phyloP scores from a whole-genome alignment of 1,140 invertebrate genomes.

The Magallana ariakensis region DNA sequence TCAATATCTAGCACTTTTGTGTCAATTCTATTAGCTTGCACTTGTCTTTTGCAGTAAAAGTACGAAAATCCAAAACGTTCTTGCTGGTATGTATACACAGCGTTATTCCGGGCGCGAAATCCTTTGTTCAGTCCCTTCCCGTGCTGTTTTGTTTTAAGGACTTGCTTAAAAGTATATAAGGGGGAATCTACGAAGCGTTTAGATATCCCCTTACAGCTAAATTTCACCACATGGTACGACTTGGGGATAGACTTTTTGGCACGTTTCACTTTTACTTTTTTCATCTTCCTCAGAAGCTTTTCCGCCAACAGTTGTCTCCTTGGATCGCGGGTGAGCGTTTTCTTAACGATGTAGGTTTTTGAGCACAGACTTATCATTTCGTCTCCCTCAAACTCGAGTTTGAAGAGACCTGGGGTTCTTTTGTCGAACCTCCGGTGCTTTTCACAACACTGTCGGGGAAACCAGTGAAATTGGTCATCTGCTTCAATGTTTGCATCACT shows the following conservation, averaged over 20 bases:
- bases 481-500: conserved; percentile 14
- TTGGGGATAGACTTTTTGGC: not conserved
- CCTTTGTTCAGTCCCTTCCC: not conserved
- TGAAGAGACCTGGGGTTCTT: conserved; percentile 51
- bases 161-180: conserved; percentile 26
- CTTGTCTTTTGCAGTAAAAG: conserved; percentile 28
- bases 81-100: not conserved
- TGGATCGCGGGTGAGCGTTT: not conserved
- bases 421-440: conserved; percentile 51
- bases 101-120: not conserved
- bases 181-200: conserved; percentile 25
- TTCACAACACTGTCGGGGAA: conserved; percentile 48
- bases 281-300: conserved; percentile 6
- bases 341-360: conserved; percentile 51
- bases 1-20: conserved; percentile 30
- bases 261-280: conserved; percentile 40
- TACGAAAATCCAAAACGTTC: not conserved
- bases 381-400: conserved; percentile 51
- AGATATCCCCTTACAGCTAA: conserved; percentile 52
- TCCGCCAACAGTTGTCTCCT: not conserved
- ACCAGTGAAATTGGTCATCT: conserved; percentile 44
- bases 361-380: conserved; percentile 51
- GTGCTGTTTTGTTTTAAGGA: not conserved
- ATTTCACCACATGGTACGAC: conserved; percentile 31
- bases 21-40: conserved; percentile 6